Base-by-base conservation (phyloP, 2,888 invertebrate genomes). In the Pogonocherus hispidulus region DNA sequence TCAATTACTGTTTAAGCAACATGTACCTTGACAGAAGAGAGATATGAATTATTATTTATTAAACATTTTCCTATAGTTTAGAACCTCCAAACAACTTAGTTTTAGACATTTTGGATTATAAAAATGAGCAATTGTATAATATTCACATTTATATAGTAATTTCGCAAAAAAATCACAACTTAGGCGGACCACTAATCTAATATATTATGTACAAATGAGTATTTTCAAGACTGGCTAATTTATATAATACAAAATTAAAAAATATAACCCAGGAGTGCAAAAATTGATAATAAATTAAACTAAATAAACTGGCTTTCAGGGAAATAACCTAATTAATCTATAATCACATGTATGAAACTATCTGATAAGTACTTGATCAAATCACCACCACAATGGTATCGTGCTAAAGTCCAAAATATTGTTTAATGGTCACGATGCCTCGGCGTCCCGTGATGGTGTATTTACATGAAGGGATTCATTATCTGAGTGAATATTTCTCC, bases 401-500 rank as follows among this genome's bases (percentile, higher is more conserved):
- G 81, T 79, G 77, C 81, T 83, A 77, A 83, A 80, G 68, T 83
- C 80, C 73, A 83, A 74, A 66, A 81, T 75, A 71, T 81, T 80
- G 70, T 76, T 81, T 77, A 82, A 77, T 71, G 84, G 85, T 86
- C 85, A 85, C 85, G 85, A 85, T 62, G 79, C 79, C 62, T 83
- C 82, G 52, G 78, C 72, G 66, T 78, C 78, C 77, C 80, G 82
- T 70, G 76, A 86, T 84, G 74, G 86, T 81, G 72, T 84, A 82
- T 78, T 80, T 49, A 76, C 76, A 76, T 90, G 90, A 20, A 89
- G 82, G 67, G 86, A 85, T 72, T 91, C 91, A 76, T 91, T 90
- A 78, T 93, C 92, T 68, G 91, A 90, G 84, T 94, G 94, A 55
- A 91, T 88, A 82, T 94, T 94, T 70, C 94, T 89, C 75, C 92